Evolutionary conservation across 2,888 invertebrate genomes (phyloP).

Genomic region (Nomada hirtipes): DNA sequence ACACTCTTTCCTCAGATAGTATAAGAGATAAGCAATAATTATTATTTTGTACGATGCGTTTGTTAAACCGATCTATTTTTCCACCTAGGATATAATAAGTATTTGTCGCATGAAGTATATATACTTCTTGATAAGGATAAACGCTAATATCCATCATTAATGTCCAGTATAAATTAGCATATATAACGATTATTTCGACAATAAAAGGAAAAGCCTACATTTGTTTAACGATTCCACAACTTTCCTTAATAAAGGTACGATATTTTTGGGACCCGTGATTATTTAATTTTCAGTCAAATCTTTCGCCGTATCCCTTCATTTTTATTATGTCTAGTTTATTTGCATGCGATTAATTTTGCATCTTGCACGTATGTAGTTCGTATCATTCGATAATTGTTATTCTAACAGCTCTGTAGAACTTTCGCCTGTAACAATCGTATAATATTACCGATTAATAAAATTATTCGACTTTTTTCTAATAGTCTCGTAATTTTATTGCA

Average conservation of each 20-base stretch:
- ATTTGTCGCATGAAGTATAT: constrained; percentile 33
- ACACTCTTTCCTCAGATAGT: constrained; percentile 55
- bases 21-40: constrained; percentile 59
- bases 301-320: background rate
- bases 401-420: background rate
- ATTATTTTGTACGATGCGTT: constrained; percentile 65
- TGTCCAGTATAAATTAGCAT: constrained; percentile 38
- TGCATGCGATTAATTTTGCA: constrained; percentile 1
- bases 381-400: background rate
- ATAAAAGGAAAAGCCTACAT: constrained; percentile 47
- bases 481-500: background rate
- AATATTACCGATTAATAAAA: background rate
- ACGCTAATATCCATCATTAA: constrained; percentile 49
- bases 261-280: constrained; percentile 66
- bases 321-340: background rate
- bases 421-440: background rate
- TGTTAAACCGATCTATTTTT: constrained; percentile 63
- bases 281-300: constrained; percentile 30
- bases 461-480: background rate
- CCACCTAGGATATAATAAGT: constrained; percentile 46
- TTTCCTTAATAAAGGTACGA: constrained; percentile 71
- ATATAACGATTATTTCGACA: constrained; percentile 56
- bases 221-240: constrained; percentile 64
- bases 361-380: background rate
- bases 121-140: constrained; percentile 44